Evolutionary conservation across 2,113 vertebrate genomes (phyloP).

Genomic region (Oncorhynchus tshawytscha): DNA sequence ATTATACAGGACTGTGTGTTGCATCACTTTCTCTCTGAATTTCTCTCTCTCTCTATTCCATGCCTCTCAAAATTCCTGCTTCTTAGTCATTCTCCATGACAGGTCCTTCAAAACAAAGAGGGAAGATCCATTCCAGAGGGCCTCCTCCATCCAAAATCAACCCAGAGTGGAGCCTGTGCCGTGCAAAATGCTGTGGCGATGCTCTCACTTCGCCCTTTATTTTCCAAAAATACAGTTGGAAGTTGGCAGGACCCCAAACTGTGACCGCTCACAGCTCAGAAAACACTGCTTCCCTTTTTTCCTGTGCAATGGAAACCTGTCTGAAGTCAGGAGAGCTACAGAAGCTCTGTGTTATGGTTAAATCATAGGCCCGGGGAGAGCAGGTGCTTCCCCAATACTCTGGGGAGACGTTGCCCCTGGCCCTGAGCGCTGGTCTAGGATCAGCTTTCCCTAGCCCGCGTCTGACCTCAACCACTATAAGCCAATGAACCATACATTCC

Average conservation of each 20-base stretch:
- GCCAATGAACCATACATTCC: background rate
- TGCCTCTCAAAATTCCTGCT: slow-evolving; percentile 31
- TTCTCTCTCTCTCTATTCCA: background rate
- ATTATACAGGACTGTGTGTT: slow-evolving; percentile 1
- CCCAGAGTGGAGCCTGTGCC: slow-evolving; percentile 19
- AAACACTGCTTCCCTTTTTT: slow-evolving; percentile 36
- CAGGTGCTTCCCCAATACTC: slow-evolving; percentile 39
- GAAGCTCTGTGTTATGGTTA: slow-evolving; percentile 31
- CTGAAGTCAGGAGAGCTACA: slow-evolving; percentile 12
- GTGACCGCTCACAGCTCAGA: slow-evolving; percentile 23
- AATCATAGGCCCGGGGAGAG: slow-evolving; percentile 22
- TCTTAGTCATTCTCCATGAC: slow-evolving; percentile 41
- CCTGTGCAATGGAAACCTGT: slow-evolving; percentile 32
- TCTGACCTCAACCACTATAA: slow-evolving; percentile 13
- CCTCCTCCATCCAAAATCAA: slow-evolving; percentile 47
- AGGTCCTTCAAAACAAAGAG: slow-evolving; percentile 52
- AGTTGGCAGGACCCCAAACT: slow-evolving; percentile 38
- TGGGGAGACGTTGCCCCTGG: background rate
- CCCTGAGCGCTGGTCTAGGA: background rate
- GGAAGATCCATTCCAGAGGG: slow-evolving; percentile 47
- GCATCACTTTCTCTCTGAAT: background rate
- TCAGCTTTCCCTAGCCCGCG: slow-evolving; percentile 19
- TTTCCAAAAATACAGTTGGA: slow-evolving; percentile 41
- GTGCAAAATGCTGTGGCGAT: slow-evolving; percentile 30
- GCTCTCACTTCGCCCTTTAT: slow-evolving; percentile 23